Evolutionary conservation across 2,113 vertebrate species (phyloP).

Genomic region (Opisthocomus hoazin): DNA sequence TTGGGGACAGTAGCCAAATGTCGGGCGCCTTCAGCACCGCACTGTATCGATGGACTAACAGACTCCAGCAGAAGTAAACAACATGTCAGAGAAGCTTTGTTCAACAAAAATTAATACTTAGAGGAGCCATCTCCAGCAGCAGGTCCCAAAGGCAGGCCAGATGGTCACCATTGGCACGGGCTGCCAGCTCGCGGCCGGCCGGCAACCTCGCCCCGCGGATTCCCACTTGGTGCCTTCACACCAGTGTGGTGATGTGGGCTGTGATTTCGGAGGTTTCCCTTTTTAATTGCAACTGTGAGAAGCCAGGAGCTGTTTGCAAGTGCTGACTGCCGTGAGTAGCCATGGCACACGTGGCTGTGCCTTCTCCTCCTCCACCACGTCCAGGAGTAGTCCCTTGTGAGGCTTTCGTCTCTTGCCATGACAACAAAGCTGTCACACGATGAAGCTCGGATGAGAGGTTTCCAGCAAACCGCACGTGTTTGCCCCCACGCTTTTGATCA

Average conservation of each 20-base stretch:
- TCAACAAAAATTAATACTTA: not conserved
- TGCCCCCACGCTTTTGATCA: not conserved
- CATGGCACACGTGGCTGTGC: not conserved
- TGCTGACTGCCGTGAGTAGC: not conserved
- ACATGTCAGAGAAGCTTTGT: not conserved
- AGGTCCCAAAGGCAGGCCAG: not conserved
- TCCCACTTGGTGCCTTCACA: not conserved
- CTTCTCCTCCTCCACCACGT: not conserved
- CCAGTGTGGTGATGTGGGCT: not conserved
- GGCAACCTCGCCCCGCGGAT: not conserved
- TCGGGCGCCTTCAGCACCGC: not conserved
- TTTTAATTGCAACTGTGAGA: not conserved
- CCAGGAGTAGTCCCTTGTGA: not conserved
- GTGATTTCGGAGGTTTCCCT: not conserved
- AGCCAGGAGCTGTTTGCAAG: not conserved
- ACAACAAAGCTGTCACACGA: not conserved
- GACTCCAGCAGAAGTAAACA: not conserved
- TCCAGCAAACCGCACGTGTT: fast-evolving
- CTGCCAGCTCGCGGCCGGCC: not conserved
- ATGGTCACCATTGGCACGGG: not conserved
- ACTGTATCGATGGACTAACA: not conserved
- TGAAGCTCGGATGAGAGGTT: not conserved
- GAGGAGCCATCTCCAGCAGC: not conserved
- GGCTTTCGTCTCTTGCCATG: not conserved
- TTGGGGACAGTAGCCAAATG: not conserved